Percentiles rank a stretch among this genome's conserved stretches.
Conservation (phyloP, 2,113 vertebrate species). For the Centropus bengalensis region DNA sequence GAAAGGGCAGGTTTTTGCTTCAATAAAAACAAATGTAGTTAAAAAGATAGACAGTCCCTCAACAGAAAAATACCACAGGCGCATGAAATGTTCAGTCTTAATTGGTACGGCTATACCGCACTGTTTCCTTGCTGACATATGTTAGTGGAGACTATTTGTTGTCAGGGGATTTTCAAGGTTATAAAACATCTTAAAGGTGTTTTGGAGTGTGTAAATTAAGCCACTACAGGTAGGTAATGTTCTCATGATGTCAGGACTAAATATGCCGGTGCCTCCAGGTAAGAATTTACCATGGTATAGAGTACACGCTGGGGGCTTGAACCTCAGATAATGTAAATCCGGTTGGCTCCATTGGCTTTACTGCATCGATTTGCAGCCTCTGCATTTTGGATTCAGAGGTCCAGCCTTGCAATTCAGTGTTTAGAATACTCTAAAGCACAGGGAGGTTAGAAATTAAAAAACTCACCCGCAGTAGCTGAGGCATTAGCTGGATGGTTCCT, state of each 20-base stretch:
- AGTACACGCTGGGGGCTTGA: background rate
- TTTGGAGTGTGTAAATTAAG: slow-evolving; percentile 60
- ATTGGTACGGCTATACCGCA: slow-evolving; percentile 42
- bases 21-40: slow-evolving; percentile 77
- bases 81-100: slow-evolving; percentile 63
- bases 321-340: slow-evolving; percentile 11
- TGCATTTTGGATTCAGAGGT: background rate
- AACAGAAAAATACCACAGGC: slow-evolving; percentile 66
- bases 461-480: background rate
- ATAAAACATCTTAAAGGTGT: slow-evolving; percentile 66
- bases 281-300: slow-evolving; percentile 10
- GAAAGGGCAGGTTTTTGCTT: slow-evolving; percentile 76
- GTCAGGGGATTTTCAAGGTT: slow-evolving; percentile 70
- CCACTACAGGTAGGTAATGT: slow-evolving; percentile 55
- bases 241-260: slow-evolving; percentile 50
- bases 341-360: background rate
- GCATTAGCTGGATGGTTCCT: background rate
- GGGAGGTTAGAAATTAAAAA: background rate
- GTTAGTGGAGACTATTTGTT: slow-evolving; percentile 51
- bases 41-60: slow-evolving; percentile 78
- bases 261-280: slow-evolving; percentile 42
- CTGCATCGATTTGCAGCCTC: background rate
- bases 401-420: background rate
- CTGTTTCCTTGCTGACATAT: slow-evolving; percentile 44
- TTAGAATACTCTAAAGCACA: background rate